A percentile compares a stretch with the other conserved stretches of the same genome.
Conservation (phyloP, 1,140 invertebrate species). For the Panagrolaimus sp. region DNA sequence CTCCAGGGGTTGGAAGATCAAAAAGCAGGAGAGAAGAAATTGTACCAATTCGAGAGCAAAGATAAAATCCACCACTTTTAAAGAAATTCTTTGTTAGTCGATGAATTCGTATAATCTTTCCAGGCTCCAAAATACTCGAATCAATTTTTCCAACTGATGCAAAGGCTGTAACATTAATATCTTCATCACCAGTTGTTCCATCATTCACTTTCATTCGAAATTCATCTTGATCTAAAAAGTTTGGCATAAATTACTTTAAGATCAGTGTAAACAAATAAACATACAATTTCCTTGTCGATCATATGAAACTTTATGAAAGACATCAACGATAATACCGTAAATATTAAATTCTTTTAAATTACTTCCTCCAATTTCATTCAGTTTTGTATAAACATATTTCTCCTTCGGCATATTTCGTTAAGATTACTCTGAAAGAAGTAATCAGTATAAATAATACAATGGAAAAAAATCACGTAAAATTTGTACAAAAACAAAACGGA, state of each 20-base stretch:
- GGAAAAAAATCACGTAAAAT: too few relatives aligned
- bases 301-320: background rate
- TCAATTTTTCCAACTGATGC: background rate
- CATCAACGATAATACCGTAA: background rate
- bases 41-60: background rate
- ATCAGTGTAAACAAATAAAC: background rate
- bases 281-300: background rate
- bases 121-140: background rate
- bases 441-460: too few relatives aligned
- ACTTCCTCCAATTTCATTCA: too few relatives aligned
- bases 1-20: background rate
- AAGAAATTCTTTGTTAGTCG: background rate
- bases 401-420: too few relatives aligned
- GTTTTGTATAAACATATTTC: too few relatives aligned
- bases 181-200: background rate
- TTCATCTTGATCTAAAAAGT: constrained; percentile 10
- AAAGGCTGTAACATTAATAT: background rate
- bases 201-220: constrained; percentile 1
- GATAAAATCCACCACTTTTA: background rate
- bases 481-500: too few relatives aligned
- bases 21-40: background rate
- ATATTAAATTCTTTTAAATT: background rate
- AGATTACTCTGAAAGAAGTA: too few relatives aligned
- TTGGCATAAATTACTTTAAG: background rate
- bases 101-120: background rate